These are phyloP conservation scores for Himalopsyche phryganea DNA, from an alignment of 1,140 invertebrate genomes.

Conservation along the genomic window DNA sequence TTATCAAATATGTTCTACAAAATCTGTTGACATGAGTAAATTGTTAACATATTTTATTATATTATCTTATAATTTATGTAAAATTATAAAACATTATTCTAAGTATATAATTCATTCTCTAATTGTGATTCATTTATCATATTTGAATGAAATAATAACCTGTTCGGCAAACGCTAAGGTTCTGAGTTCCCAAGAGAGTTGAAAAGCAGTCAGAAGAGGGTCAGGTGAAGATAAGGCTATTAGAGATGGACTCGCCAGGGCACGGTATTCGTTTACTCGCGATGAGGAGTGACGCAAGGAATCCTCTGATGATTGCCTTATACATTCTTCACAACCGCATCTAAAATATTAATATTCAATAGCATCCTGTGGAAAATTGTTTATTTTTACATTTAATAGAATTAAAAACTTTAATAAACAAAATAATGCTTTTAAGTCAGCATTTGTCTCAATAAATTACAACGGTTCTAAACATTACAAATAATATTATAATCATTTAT, in stretches of 20 bases:
- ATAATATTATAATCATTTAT: too few relatives aligned
- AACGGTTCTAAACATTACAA: too few relatives aligned
- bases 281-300: constrained; percentile 83
- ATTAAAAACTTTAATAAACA: not conserved
- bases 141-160: constrained; percentile 34
- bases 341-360: constrained; percentile 43
- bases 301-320: constrained; percentile 66
- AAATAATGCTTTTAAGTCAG: too few relatives aligned
- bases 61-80: too few relatives aligned
- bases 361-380: too few relatives aligned
- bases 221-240: constrained; percentile 83
- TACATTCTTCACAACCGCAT: constrained; percentile 78
- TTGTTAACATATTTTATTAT: too few relatives aligned
- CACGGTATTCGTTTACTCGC: constrained; percentile 88
- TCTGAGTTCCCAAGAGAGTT: constrained; percentile 74
- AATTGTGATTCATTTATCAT: too few relatives aligned
- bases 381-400: not conserved
- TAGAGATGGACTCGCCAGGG: constrained; percentile 85
- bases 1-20: too few relatives aligned
- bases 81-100: too few relatives aligned
- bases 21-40: too few relatives aligned
- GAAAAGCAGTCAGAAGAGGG: constrained; percentile 79
- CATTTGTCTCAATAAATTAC: too few relatives aligned
- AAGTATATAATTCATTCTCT: too few relatives aligned
- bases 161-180: constrained; percentile 75